A percentile compares a stretch with the other conserved stretches of the same genome.
These are phyloP conservation scores for Brienomyrus longianalis DNA, from an alignment of 2,113 vertebrate species.

Conservation along the genomic window DNA sequence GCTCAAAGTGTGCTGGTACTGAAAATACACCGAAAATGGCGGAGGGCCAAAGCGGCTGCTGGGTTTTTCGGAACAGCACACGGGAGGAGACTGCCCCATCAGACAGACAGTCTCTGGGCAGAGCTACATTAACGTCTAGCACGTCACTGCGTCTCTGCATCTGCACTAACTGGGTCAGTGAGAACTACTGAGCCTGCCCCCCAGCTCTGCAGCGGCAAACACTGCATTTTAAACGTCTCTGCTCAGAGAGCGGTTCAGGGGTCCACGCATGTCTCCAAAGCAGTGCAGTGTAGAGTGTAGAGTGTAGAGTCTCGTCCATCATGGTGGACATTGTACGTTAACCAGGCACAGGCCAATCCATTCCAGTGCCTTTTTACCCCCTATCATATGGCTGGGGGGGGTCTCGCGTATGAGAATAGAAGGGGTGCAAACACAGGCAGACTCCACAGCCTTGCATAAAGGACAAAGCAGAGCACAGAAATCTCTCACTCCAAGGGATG, in stretches of 20 bases:
- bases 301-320: background rate
- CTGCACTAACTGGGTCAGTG: conserved; percentile 62
- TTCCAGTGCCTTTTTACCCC: background rate
- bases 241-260: background rate
- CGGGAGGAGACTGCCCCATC: background rate
- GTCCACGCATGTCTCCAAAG: background rate
- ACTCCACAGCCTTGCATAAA: background rate
- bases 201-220: conserved; percentile 5
- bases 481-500: background rate
- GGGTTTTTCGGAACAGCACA: background rate
- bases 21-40: background rate
- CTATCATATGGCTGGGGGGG: background rate
- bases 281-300: background rate
- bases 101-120: background rate
- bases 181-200: conserved; percentile 47
- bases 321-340: background rate
- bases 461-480: background rate
- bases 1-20: background rate
- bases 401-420: background rate
- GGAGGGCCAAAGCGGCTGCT: background rate
- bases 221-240: background rate
- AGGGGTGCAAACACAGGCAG: background rate
- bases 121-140: background rate
- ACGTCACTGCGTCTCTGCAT: conserved; percentile 10
- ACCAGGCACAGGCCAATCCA: background rate